A percentile compares a stretch with the other conserved stretches of the same genome.
phyloP scores from a whole-genome alignment of 2,113 vertebrate genomes.

The Bettongia penicillata region DNA sequence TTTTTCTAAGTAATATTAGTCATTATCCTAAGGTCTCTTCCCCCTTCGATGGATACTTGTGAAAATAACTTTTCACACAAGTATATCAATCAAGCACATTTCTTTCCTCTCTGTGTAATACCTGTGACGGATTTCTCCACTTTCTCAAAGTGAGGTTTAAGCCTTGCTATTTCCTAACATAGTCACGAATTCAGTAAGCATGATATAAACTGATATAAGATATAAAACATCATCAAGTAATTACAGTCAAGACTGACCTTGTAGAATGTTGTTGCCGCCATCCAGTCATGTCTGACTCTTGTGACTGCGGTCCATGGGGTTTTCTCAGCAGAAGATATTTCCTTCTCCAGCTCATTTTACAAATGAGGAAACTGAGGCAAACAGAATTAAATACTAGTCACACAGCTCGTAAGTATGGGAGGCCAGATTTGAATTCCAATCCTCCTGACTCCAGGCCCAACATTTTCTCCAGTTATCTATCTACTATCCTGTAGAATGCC shows the following conservation, averaged over 20 bases:
- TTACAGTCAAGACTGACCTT: neutral
- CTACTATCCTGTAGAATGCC: neutral
- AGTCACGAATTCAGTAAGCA: neutral
- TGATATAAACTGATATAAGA: too few relatives aligned
- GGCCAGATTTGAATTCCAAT: too few relatives aligned
- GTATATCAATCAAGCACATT: neutral
- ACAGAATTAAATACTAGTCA: neutral
- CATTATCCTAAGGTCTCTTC: neutral
- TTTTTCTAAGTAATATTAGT: neutral
- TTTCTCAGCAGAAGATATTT: neutral
- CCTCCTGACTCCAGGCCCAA: too few relatives aligned
- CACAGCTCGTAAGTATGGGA: too few relatives aligned
- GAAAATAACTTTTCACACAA: neutral
- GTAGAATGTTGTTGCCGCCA: neutral
- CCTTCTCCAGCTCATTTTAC: neutral
- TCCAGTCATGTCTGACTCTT: neutral
- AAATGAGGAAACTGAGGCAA: neutral
- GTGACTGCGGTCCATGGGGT: neutral
- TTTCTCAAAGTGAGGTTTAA: neutral
- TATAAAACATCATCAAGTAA: conserved; percentile 5
- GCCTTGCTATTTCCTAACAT: neutral
- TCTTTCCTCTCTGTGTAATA: neutral
- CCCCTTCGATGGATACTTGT: neutral
- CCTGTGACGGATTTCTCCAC: neutral
- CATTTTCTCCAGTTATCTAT: too few relatives aligned